Conservation (phyloP, 2,113 vertebrate species). For the Carollia perspicillata region DNA sequence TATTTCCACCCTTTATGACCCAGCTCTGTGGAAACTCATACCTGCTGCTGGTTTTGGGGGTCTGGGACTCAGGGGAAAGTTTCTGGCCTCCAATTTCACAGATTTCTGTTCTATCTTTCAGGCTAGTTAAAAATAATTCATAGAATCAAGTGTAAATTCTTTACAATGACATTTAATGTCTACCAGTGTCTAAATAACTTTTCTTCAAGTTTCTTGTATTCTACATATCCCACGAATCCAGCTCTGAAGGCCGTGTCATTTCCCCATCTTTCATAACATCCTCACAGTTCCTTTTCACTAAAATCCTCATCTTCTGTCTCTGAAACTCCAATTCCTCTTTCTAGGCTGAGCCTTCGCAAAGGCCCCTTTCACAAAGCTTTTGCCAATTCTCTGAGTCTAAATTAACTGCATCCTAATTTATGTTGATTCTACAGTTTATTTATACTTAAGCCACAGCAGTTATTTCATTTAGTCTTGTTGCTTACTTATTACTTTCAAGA, state of each 20-base stretch:
- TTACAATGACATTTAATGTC: background rate
- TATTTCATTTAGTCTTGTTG: background rate
- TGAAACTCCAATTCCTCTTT: background rate
- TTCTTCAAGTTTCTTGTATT: background rate
- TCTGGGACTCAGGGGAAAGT: background rate
- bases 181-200: background rate
- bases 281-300: background rate
- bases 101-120: background rate
- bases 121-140: background rate
- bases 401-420: background rate
- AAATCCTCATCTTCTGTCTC: background rate
- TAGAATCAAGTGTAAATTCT: background rate
- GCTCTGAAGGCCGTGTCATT: background rate
- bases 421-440: background rate
- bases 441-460: background rate
- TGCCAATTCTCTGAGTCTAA: background rate
- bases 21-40: background rate
- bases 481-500: background rate
- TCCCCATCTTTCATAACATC: background rate
- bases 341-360: background rate
- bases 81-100: background rate
- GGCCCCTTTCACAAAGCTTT: background rate
- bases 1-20: background rate
- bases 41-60: background rate
- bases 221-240: background rate